Evolutionary conservation across 2,888 invertebrate genomes (phyloP), one percentile per base, ranked within the genome.

Genomic region (Pheosia tremula): DNA sequence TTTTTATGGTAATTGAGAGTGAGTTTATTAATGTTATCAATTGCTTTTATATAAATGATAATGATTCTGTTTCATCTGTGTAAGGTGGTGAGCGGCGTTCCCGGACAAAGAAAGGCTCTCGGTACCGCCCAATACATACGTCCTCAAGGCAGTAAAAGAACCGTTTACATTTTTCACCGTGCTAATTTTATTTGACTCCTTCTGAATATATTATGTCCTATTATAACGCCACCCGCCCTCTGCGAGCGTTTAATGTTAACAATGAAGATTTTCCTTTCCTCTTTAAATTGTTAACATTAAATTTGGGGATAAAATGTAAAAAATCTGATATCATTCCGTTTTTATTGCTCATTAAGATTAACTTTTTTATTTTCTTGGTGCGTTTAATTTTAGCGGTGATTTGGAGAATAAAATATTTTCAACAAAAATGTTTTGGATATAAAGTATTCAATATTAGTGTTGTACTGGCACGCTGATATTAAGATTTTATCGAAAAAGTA

Each of bases 111-210:
- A 77, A 77, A 78, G 77, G 82, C 79, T 67, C 76, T 74, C 72
- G 59, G 74, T 79, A 79, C 79, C 77, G 75, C 79, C 82, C 86
- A 86, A 90, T 89, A 83, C 90, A 86, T 88, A 91, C 91, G 93
- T 91, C 84, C 88, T 87, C 82, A 75, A 83, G 83, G 82, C 87
- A 85, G 86, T 90, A 89, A 92, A 90, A 89, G 83, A 83, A 82
- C 84, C 93, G 91, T 91, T 93, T 90, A 93, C 91, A 93, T 93
- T 93, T 93, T 93, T 93, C 90, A 91, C 87, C 90, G 91, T 91
- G 89, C 93, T 93, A 93, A 93, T 93, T 93, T 93, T 91, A 93
- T 93, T 93, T 93, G 90, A 91, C 92, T 92, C 89, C 81, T 82
- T 89, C 87, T 91, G 93, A 93, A 93, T 93, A 92, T 93, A 93